Percentiles rank a stretch among this genome's conserved stretches.
phyloP scores from a whole-genome alignment of 2,113 vertebrate genomes.

The Ardeotis arabs region DNA sequence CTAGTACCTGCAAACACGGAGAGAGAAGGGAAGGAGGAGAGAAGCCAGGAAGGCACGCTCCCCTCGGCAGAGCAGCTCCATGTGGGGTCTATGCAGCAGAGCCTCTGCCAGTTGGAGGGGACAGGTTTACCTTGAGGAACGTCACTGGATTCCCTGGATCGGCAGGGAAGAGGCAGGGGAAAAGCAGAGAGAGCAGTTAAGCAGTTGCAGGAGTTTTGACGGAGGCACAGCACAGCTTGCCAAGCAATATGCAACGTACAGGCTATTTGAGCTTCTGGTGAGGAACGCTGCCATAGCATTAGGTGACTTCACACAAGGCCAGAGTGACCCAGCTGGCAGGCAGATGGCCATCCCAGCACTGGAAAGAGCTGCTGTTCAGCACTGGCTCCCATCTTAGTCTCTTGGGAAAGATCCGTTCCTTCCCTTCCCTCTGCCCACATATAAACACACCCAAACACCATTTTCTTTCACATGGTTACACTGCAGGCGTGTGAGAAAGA shows the following conservation, averaged over 20 bases:
- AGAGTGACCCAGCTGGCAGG: background rate
- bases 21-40: background rate
- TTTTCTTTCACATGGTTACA: background rate
- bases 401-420: background rate
- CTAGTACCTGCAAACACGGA: background rate
- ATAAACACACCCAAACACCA: background rate
- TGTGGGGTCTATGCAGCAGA: background rate
- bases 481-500: background rate
- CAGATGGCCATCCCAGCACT: background rate
- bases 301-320: background rate
- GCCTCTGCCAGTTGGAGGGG: background rate
- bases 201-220: accelerated
- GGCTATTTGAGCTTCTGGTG: background rate
- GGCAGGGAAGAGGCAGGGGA: background rate
- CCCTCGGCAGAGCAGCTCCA: background rate
- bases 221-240: background rate
- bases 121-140: background rate
- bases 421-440: background rate
- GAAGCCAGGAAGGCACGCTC: background rate
- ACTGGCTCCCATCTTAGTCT: background rate
- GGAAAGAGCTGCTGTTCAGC: background rate
- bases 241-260: background rate
- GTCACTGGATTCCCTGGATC: background rate
- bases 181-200: background rate
- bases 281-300: background rate